phyloP scores from a whole-genome alignment of 1,140 invertebrate genomes.

The Diorhabda sublineata region DNA sequence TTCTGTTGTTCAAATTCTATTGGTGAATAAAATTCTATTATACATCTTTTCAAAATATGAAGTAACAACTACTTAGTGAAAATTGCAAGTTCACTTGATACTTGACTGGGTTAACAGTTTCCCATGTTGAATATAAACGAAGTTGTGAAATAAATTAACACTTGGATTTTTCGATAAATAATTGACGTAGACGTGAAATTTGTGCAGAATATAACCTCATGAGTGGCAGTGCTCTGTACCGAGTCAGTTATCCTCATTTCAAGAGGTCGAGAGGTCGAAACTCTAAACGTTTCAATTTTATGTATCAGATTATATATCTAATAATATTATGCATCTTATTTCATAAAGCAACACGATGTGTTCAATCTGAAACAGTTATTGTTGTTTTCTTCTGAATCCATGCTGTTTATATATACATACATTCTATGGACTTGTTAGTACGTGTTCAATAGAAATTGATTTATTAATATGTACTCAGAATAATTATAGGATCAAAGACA shows the following conservation, averaged over 20 bases:
- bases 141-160: background rate
- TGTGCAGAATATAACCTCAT: slow-evolving; percentile 7
- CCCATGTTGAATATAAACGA: too few species aligned
- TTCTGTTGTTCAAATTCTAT: too few species aligned
- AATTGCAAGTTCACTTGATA: too few species aligned
- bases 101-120: too few species aligned
- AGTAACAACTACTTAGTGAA: too few species aligned
- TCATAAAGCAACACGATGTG: background rate
- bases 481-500: too few species aligned
- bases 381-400: slow-evolving; percentile 4
- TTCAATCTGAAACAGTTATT: slow-evolving; percentile 2
- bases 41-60: too few species aligned
- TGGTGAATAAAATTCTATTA: too few species aligned
- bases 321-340: slow-evolving; percentile 9
- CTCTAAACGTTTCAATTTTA: slow-evolving; percentile 20
- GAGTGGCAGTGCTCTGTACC: background rate
- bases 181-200: slow-evolving; percentile 17
- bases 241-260: slow-evolving; percentile 14
- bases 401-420: background rate
- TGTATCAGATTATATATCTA: slow-evolving; percentile 16
- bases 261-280: slow-evolving; percentile 9
- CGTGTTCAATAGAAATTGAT: slow-evolving; percentile 5
- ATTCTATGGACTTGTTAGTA: background rate
- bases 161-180: background rate
- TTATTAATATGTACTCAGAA: background rate